Conservation (phyloP, 2,797 vertebrate genomes). For the Diceros bicornis region DNA sequence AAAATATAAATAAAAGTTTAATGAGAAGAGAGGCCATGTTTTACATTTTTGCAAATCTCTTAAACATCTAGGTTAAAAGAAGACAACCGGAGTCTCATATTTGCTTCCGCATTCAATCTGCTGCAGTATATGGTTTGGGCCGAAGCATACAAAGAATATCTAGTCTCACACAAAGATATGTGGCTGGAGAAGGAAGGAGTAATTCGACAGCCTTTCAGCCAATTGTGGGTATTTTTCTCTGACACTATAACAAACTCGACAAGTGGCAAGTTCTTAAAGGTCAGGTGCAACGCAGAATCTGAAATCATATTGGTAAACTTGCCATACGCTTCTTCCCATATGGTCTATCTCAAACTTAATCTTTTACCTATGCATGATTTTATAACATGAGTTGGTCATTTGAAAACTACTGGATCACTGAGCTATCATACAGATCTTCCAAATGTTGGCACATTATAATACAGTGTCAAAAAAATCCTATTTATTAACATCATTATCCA, state of each 20-base stretch:
- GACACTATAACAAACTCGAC: neutral
- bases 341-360: neutral
- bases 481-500: neutral
- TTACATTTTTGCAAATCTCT: slow-evolving; percentile 48
- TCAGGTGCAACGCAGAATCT: neutral
- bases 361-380: neutral
- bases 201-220: neutral
- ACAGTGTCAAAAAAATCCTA: neutral
- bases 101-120: neutral
- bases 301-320: slow-evolving; percentile 42
- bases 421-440: slow-evolving; percentile 24
- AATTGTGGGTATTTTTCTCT: slow-evolving; percentile 30
- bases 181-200: neutral
- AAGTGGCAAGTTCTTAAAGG: neutral
- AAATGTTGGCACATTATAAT: neutral
- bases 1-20: slow-evolving; percentile 27
- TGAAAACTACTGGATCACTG: slow-evolving; percentile 46
- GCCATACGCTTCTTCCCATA: neutral
- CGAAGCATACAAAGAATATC: neutral
- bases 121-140: neutral
- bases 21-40: neutral
- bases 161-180: neutral
- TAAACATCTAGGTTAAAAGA: neutral
- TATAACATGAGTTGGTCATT: neutral
- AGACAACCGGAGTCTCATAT: neutral